These are phyloP conservation scores for Melanotus villosus DNA, from an alignment of 2,888 invertebrate genomes.

Conservation along the genomic window DNA sequence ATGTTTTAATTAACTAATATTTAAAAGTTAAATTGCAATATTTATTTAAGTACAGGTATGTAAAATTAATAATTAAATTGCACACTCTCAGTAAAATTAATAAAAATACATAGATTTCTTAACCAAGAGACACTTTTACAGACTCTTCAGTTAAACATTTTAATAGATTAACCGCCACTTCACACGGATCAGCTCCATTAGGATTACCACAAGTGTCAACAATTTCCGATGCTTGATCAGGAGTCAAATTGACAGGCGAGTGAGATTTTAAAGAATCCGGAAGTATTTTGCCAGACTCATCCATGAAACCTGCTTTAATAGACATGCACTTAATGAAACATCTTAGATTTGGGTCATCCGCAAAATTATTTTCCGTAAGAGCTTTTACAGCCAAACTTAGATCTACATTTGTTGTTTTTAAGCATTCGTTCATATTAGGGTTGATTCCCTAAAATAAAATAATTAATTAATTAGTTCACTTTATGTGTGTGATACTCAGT, in stretches of 20 bases:
- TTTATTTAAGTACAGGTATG: too few relatives aligned
- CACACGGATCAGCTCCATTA: slow-evolving; percentile 59
- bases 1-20: too few relatives aligned
- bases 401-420: slow-evolving; percentile 61
- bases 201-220: slow-evolving; percentile 67
- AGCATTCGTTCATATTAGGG: slow-evolving; percentile 54
- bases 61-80: too few relatives aligned
- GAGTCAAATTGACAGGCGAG: slow-evolving; percentile 66
- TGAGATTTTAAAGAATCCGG: slow-evolving; percentile 65
- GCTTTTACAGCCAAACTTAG: slow-evolving; percentile 58
- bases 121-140: not conserved
- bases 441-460: not conserved
- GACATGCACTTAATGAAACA: slow-evolving; percentile 70
- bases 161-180: slow-evolving; percentile 51
- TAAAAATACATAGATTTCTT: too few relatives aligned
- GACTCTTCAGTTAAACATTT: slow-evolving; percentile 45
- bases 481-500: too few relatives aligned
- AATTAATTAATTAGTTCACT: too few relatives aligned
- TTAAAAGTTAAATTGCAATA: too few relatives aligned
- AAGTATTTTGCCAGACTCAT: slow-evolving; percentile 50
- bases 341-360: slow-evolving; percentile 67
- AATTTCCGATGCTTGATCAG: slow-evolving; percentile 63
- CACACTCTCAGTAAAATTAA: too few relatives aligned
- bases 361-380: slow-evolving; percentile 68
- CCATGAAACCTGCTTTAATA: slow-evolving; percentile 68